A percentile compares a stretch with the other conserved stretches of the same genome.
These are phyloP conservation scores for Chrysopa pallens DNA, from an alignment of 1,140 invertebrate genomes.

Conservation along the genomic window DNA sequence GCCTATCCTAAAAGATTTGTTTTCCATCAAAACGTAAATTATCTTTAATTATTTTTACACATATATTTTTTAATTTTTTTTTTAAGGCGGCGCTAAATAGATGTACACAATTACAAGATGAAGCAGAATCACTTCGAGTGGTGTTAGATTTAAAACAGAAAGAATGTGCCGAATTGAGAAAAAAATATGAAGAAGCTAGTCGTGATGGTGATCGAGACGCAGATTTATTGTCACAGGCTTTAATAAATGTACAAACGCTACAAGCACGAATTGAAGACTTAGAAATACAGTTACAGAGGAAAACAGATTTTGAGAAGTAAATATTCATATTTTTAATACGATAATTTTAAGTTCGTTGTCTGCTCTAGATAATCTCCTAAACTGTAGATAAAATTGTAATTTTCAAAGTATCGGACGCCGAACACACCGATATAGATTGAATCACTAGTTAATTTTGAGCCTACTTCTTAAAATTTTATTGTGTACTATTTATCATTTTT, in stretches of 20 bases:
- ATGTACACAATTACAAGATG: conserved; percentile 25
- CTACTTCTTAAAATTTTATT: too few relatives aligned
- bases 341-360: too few relatives aligned
- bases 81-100: background rate
- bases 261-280: conserved; percentile 50
- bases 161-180: conserved; percentile 48
- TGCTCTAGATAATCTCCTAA: too few relatives aligned
- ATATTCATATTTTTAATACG: too few relatives aligned
- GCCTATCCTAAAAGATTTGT: too few relatives aligned
- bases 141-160: conserved; percentile 57
- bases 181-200: conserved; percentile 37
- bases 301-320: conserved; percentile 32
- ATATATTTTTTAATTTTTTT: background rate
- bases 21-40: too few relatives aligned
- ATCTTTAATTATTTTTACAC: too few relatives aligned
- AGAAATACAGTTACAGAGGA: conserved; percentile 41
- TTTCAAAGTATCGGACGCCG: too few relatives aligned
- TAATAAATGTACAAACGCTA: conserved; percentile 30
- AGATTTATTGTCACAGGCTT: conserved; percentile 32
- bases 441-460: too few relatives aligned
- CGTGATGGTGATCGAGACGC: conserved; percentile 30
- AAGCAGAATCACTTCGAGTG: conserved; percentile 54
- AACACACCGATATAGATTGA: too few relatives aligned
- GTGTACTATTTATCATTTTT: too few relatives aligned
- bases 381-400: too few relatives aligned